These are phyloP conservation scores for Tychaedon coryphoeus DNA, from an alignment of 2,113 vertebrate genomes.

Conservation along the genomic window DNA sequence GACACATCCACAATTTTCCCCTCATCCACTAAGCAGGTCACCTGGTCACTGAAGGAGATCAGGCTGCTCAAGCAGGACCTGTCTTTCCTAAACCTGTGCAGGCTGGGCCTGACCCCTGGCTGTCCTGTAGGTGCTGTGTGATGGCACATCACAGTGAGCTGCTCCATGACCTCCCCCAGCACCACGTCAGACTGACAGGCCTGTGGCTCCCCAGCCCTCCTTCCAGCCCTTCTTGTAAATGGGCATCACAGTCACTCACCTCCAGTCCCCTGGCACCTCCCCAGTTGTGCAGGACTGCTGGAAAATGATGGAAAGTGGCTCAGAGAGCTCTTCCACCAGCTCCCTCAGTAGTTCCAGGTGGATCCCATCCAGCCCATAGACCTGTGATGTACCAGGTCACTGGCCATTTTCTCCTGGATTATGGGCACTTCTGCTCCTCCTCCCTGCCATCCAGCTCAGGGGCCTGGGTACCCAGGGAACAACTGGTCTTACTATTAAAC, in stretches of 20 bases:
- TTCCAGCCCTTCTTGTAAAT: neutral
- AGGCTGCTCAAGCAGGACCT: neutral
- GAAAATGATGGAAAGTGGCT: neutral
- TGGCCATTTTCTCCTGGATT: fast-evolving
- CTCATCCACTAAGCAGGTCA: neutral
- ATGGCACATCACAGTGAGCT: neutral
- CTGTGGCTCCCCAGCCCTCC: neutral
- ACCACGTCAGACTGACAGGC: neutral
- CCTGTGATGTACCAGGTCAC: neutral
- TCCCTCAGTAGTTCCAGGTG: neutral
- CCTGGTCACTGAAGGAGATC: neutral
- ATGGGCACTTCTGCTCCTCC: neutral
- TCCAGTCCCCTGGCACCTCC: neutral
- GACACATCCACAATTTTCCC: neutral
- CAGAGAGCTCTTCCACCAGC: neutral
- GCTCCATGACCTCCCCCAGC: neutral
- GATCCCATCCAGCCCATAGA: neutral
- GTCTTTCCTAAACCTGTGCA: neutral
- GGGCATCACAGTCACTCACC: neutral
- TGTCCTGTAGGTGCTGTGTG: neutral
- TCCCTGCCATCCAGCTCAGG: neutral
- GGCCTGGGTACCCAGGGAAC: neutral
- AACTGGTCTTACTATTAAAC: neutral
- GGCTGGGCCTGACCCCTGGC: neutral
- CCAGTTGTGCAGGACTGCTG: neutral